A percentile compares a stretch with the other conserved stretches of the same genome.
phyloP scores from a whole-genome alignment of 1,140 invertebrate genomes.

The Lordiphosa collinella region DNA sequence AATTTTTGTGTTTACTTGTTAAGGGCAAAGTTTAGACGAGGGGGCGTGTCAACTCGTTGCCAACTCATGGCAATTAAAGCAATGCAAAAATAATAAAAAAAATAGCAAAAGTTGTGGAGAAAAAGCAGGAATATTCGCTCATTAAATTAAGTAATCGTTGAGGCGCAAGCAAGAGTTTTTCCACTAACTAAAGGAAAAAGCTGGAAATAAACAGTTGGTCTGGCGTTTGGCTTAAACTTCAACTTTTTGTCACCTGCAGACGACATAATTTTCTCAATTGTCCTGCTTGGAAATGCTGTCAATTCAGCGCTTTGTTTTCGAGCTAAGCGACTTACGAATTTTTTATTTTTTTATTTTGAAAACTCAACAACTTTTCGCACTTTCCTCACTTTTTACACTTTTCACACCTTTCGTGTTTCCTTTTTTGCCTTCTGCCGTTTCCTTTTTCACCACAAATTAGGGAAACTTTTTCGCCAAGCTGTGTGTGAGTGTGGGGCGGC shows the following conservation, averaged over 20 bases:
- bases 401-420: not conserved
- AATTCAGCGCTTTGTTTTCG: not conserved
- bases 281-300: too few relatives aligned
- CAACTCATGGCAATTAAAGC: slow-evolving; percentile 42
- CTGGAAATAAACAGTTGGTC: too few relatives aligned
- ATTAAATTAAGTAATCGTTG: slow-evolving; percentile 43
- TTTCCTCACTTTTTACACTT: slow-evolving; percentile 9
- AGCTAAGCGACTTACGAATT: not conserved
- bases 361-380: not conserved
- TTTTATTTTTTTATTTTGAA: not conserved
- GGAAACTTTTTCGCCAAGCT: slow-evolving; percentile 45
- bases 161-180: not conserved
- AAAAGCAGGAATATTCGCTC: slow-evolving; percentile 6
- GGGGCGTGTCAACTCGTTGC: slow-evolving; percentile 6
- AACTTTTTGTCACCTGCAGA: too few relatives aligned
- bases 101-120: not conserved
- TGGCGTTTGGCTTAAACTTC: too few relatives aligned
- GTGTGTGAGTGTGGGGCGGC: too few relatives aligned
- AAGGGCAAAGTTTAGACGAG: slow-evolving; percentile 3
- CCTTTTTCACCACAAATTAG: slow-evolving; percentile 55
- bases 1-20: slow-evolving; percentile 10
- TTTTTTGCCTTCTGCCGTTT: not conserved
- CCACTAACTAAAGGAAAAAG: too few relatives aligned
- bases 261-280: too few relatives aligned
- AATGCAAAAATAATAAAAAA: not conserved